Base-by-base conservation (phyloP, 2,113 vertebrate species). In the Nycticebus coucang region DNA sequence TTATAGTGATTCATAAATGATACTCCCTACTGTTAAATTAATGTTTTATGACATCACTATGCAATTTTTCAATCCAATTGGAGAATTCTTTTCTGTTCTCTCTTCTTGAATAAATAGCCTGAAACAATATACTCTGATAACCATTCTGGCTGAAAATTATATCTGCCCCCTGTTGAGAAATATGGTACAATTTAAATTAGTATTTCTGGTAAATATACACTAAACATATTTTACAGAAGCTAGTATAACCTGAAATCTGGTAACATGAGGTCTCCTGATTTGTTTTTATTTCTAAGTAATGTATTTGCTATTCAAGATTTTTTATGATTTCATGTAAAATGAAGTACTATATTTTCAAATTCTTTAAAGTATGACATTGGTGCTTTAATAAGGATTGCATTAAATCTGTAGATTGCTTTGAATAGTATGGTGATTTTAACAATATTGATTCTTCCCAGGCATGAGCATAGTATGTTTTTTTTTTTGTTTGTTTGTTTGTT, bases 11-110 rank as follows among this genome's bases (percentile, higher is more conserved):
- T 98, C 96, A 79, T 98, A 98, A 98, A 92, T 95, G 97, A 90
- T 98, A 95, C 93, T 98, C 98, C 98, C 98, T 96, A 97, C 98
- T 97, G 98, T 95, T 98, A 98, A 98, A 97, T 98, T 98, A 98
- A 98, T 98, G 98, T 97, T 98, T 98, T 98, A 98, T 96, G 82
- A 89, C 97, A 97, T 96, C 95, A 98, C 98, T 98, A 98, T 96
- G 89, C 55, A 98, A 98, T 92, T 97, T 98, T 98, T 97, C 92
- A 98, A 80, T 98, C 92, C 93, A 91, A 96, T 87, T 98, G 96
- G 97, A 97, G 94, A 98, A 97, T 97, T 98, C 86, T 98, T 94
- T 96, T 98, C 95, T 98, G 87, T 98, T 98, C 97, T 97, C 93
- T 98, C 79, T 98, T 98, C 94, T 97, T 97, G 93, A 97, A 98